phyloP scores from a whole-genome alignment of 2,888 invertebrate species.

The Hylaea fasciaria region DNA sequence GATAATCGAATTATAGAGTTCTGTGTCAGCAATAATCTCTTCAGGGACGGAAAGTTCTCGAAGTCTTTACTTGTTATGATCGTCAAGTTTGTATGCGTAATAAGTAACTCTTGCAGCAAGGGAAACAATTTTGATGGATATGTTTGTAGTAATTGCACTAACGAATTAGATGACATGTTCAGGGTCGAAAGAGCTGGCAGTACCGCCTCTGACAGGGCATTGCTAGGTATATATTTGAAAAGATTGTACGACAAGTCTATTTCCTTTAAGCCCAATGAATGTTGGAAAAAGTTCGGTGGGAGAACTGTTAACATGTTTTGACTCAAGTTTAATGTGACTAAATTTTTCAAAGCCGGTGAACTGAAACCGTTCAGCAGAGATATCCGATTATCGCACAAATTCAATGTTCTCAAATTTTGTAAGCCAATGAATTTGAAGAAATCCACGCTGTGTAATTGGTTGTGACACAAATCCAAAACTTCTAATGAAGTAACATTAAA shows the following conservation, averaged over 20 bases:
- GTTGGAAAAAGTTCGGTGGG: slow-evolving; percentile 92
- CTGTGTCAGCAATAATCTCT: slow-evolving; percentile 89
- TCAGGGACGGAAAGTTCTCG: slow-evolving; percentile 91
- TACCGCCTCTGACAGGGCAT: slow-evolving; percentile 90
- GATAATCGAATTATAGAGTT: slow-evolving; percentile 92
- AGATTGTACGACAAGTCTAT: slow-evolving; percentile 92
- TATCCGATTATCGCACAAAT: slow-evolving; percentile 90
- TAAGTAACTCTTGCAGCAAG: slow-evolving; percentile 92
- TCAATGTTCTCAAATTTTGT: slow-evolving; percentile 89
- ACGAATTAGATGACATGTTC: slow-evolving; percentile 93
- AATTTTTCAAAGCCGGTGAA: slow-evolving; percentile 89
- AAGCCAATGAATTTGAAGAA: slow-evolving; percentile 91
- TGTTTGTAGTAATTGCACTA: slow-evolving; percentile 90
- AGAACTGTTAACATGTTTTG: slow-evolving; percentile 90
- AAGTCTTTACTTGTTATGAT: slow-evolving; percentile 94
- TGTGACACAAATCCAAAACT: slow-evolving; percentile 87
- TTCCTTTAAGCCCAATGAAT: slow-evolving; percentile 88
- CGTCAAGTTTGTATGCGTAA: slow-evolving; percentile 91
- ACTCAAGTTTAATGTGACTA: slow-evolving; percentile 90
- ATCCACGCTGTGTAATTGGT: slow-evolving; percentile 89
- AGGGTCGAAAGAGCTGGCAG: slow-evolving; percentile 89
- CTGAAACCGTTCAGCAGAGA: slow-evolving; percentile 91
- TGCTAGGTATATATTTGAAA: slow-evolving; percentile 91
- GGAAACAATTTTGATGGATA: slow-evolving; percentile 89
- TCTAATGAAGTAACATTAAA: slow-evolving; percentile 91